Evolutionary conservation across 2,113 vertebrate species (phyloP).

Genomic region (Argyrosomus japonicus): DNA sequence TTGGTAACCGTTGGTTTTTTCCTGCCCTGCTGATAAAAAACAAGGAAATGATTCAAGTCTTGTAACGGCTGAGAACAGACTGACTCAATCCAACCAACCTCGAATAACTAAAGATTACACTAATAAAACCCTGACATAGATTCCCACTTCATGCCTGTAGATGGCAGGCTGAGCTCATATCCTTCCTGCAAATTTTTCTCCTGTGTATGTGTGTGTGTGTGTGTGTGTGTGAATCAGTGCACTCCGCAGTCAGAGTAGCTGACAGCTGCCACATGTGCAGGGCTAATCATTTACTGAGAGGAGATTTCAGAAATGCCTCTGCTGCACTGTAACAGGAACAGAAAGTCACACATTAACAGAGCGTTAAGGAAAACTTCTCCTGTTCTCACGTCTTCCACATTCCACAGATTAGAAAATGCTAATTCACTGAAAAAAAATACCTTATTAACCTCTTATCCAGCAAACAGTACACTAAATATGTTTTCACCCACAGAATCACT

Average conservation of each 20-base stretch:
- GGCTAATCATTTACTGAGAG: slow-evolving; percentile 80
- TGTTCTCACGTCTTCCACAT: slow-evolving; percentile 41
- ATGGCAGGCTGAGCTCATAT: slow-evolving; percentile 43
- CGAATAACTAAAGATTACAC: slow-evolving; percentile 31
- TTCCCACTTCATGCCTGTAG: slow-evolving; percentile 22
- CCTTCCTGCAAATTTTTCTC: slow-evolving; percentile 1
- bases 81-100: slow-evolving; percentile 17
- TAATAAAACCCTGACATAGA: background rate
- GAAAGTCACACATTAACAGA: slow-evolving; percentile 80
- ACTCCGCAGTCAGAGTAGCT: slow-evolving; percentile 16
- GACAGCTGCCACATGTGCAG: slow-evolving; percentile 70
- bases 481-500: background rate
- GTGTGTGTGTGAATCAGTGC: slow-evolving; percentile 10
- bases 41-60: slow-evolving; percentile 20
- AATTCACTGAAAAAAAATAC: slow-evolving; percentile 5
- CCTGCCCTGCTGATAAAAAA: slow-evolving; percentile 13
- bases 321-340: slow-evolving; percentile 66
- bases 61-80: slow-evolving; percentile 4
- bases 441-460: slow-evolving; percentile 3
- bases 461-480: background rate
- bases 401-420: slow-evolving; percentile 42
- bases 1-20: background rate
- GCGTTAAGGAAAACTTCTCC: slow-evolving; percentile 35
- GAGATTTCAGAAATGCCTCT: slow-evolving; percentile 68
- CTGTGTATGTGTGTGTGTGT: slow-evolving; percentile 10